A percentile compares a stretch with the other conserved stretches of the same genome.
These are phyloP conservation scores for Turritopsis dohrnii DNA, from an alignment of 30 jellyfish, hydroid and myxozoan species.

Conservation along the genomic window DNA sequence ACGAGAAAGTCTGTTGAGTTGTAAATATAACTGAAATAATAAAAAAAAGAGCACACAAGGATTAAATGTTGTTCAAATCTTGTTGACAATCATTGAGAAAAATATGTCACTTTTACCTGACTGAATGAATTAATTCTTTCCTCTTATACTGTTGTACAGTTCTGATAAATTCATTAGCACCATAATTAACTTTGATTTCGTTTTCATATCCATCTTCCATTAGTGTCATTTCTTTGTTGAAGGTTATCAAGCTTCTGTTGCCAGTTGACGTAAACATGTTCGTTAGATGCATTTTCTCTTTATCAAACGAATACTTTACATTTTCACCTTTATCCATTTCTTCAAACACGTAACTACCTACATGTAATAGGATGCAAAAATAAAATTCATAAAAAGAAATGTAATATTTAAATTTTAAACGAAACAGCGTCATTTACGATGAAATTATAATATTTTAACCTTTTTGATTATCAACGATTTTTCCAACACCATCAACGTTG, in stretches of 20 bases:
- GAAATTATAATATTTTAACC: too few species aligned
- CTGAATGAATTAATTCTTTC: neutral
- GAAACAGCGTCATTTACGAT: too few species aligned
- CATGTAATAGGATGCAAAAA: neutral
- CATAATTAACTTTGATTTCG: neutral
- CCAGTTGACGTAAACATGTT: neutral
- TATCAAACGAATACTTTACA: neutral
- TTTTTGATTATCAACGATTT: neutral
- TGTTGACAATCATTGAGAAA: too few species aligned
- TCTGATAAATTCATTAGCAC: neutral
- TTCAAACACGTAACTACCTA: neutral
- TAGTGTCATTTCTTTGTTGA: neutral
- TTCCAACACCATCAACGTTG: constrained; percentile 5
- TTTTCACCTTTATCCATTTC: neutral
- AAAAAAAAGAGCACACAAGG: too few species aligned
- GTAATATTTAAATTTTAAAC: too few species aligned
- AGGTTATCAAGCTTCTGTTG: neutral
- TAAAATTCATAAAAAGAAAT: too few species aligned
- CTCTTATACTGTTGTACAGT: neutral
- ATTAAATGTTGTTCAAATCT: too few species aligned
- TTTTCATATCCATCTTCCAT: neutral
- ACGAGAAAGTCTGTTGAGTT: constrained; percentile 12
- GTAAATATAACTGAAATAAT: constrained; percentile 19
- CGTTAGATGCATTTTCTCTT: neutral
- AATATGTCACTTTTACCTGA: neutral